Conservation (phyloP, 2,797 vertebrate genomes). For the Chelmon rostratus region DNA sequence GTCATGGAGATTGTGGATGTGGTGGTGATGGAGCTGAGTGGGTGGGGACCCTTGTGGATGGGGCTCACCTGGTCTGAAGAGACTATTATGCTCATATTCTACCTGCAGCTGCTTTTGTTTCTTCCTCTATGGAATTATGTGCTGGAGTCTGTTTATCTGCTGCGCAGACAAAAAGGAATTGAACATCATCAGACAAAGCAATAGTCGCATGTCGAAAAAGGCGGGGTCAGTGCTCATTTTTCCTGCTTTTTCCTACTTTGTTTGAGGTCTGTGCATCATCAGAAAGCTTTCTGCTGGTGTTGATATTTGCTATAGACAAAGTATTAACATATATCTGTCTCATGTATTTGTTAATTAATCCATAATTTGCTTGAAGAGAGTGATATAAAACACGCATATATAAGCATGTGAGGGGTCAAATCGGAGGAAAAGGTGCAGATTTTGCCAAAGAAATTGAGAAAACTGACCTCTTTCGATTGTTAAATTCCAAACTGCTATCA, state of each 20-base stretch:
- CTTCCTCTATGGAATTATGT: constrained; percentile 1
- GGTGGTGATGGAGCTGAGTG: constrained; percentile 30
- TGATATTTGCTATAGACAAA: background rate
- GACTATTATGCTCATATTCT: constrained; percentile 24
- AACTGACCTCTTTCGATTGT: background rate
- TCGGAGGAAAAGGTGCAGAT: background rate
- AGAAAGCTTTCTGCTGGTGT: background rate
- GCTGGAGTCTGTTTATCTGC: background rate
- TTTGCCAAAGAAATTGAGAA: background rate
- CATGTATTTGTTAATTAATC: constrained; percentile 29
- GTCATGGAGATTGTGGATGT: constrained; percentile 62
- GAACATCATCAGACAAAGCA: background rate
- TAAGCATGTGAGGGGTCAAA: background rate
- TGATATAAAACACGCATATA: background rate
- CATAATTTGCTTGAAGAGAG: too few species aligned
- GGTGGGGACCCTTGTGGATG: constrained; percentile 53
- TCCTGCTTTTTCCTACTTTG: background rate
- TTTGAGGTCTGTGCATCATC: background rate
- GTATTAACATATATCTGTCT: background rate
- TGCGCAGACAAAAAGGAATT: background rate
- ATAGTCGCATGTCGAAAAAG: constrained; percentile 15
- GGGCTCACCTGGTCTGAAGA: constrained; percentile 59
- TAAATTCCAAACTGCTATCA: background rate
- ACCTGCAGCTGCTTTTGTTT: constrained; percentile 20
- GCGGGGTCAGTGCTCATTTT: constrained; percentile 29